Percentiles rank a stretch among this genome's conserved stretches.
Conservation (phyloP, 2,888 invertebrate genomes). For the Tridacna gigas region DNA sequence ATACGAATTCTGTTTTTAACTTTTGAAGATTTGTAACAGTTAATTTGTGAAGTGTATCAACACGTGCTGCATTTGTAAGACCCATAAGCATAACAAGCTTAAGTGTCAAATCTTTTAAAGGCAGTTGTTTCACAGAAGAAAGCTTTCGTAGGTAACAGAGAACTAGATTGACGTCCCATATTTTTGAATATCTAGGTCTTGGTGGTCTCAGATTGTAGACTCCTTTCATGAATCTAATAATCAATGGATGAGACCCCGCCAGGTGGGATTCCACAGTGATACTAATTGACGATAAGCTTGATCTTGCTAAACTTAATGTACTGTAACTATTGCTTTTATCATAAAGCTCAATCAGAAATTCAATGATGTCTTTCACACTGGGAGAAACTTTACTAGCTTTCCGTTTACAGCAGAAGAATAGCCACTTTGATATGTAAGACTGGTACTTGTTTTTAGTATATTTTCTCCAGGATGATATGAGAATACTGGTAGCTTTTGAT, state of each 20-base stretch:
- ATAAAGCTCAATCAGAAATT: conserved; percentile 36
- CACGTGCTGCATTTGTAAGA: conserved; percentile 17
- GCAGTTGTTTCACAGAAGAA: neutral
- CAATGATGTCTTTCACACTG: conserved; percentile 17
- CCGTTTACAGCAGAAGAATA: conserved; percentile 32
- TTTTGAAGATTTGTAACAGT: neutral
- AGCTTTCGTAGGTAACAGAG: conserved; percentile 14
- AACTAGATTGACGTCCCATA: conserved; percentile 21
- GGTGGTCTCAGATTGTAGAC: conserved; percentile 8
- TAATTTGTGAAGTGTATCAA: neutral
- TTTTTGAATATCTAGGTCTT: conserved; percentile 3
- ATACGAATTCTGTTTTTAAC: neutral
- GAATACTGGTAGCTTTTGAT: conserved; percentile 24
- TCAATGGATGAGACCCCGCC: conserved; percentile 22
- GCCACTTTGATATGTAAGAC: conserved; percentile 32
- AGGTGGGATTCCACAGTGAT: neutral
- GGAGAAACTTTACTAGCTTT: conserved; percentile 29
- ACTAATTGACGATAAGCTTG: conserved; percentile 28
- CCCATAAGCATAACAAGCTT: conserved; percentile 43
- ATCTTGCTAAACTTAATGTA: conserved; percentile 32
- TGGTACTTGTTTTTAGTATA: conserved; percentile 28
- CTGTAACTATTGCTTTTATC: conserved; percentile 28
- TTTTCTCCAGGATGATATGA: conserved; percentile 15
- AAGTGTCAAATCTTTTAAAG: conserved; percentile 38
- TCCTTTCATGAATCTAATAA: no score